Evolutionary conservation across 2,113 vertebrate genomes (phyloP).

Genomic region (Pseudopodoces humilis): DNA sequence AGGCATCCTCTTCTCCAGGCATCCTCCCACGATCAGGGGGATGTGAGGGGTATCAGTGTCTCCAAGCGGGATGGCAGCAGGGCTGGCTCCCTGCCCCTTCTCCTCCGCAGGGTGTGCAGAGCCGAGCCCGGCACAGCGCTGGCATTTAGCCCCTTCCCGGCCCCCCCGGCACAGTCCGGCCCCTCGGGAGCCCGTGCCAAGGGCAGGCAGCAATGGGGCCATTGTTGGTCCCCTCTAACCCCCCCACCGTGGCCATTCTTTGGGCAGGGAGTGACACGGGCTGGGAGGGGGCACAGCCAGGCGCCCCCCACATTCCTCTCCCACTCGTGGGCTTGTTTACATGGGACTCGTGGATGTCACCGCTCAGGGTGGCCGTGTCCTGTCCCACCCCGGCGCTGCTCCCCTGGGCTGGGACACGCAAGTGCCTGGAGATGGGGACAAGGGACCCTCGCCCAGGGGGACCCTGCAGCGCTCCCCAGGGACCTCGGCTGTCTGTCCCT

Average conservation of each 20-base stretch:
- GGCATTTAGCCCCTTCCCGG: constrained; percentile 33
- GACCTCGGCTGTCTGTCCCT: background rate
- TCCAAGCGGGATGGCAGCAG: background rate
- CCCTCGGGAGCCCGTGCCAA: constrained; percentile 68
- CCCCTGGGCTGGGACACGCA: background rate
- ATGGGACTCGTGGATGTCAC: fast-evolving
- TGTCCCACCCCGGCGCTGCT: fast-evolving
- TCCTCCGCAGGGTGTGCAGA: background rate
- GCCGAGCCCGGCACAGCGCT: background rate
- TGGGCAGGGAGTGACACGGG: background rate
- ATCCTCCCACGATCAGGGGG: background rate
- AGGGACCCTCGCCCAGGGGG: background rate
- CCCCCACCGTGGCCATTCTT: constrained; percentile 77
- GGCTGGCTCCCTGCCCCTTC: background rate
- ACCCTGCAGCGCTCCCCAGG: background rate
- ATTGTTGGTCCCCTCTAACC: constrained; percentile 81
- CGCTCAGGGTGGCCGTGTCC: fast-evolving
- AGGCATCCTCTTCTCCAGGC: background rate
- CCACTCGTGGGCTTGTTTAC: constrained; percentile 52
- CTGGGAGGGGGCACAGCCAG: background rate
- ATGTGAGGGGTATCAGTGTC: fast-evolving
- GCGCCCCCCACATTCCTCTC: constrained; percentile 72
- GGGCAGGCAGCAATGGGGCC: constrained; percentile 73
- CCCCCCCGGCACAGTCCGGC: constrained; percentile 58
- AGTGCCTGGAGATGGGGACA: background rate